These are phyloP conservation scores for Coenobita brevimanus DNA, from an alignment of 1,140 invertebrate genomes.

Conservation along the genomic window DNA sequence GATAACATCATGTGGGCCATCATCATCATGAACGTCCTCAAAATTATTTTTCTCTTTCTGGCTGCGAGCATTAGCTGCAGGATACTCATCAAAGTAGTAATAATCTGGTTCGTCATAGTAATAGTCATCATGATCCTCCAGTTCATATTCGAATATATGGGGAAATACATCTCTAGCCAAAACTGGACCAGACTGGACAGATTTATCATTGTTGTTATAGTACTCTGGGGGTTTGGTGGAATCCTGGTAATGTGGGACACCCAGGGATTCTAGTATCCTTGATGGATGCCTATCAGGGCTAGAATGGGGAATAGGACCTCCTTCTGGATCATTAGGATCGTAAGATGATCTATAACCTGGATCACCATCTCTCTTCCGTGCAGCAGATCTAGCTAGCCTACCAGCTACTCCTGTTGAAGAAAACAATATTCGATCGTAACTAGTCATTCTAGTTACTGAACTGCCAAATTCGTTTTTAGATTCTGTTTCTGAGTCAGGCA, in stretches of 20 bases:
- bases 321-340: conserved; percentile 44
- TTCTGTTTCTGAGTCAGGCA: too few relatives aligned
- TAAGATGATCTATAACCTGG: not conserved
- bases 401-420: not conserved
- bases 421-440: not conserved
- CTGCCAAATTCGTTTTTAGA: not conserved
- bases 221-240: not conserved
- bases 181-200: not conserved
- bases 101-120: conserved; percentile 63
- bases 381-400: conserved; percentile 3
- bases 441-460: not conserved
- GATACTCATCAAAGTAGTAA: conserved; percentile 39
- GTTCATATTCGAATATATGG: conserved; percentile 66
- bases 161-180: conserved; percentile 64
- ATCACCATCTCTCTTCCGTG: not conserved
- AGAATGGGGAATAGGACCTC: conserved; percentile 49
- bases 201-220: not conserved
- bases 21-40: conserved; percentile 43
- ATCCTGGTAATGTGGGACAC: conserved; percentile 37
- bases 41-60: not conserved
- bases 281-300: conserved; percentile 40
- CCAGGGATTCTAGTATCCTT: conserved; percentile 43
- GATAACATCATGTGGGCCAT: conserved; percentile 57
- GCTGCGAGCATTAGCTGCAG: not conserved
- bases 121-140: conserved; percentile 64